Conservation (phyloP, 2,888 invertebrate species). For the Eupithecia centaureata region DNA sequence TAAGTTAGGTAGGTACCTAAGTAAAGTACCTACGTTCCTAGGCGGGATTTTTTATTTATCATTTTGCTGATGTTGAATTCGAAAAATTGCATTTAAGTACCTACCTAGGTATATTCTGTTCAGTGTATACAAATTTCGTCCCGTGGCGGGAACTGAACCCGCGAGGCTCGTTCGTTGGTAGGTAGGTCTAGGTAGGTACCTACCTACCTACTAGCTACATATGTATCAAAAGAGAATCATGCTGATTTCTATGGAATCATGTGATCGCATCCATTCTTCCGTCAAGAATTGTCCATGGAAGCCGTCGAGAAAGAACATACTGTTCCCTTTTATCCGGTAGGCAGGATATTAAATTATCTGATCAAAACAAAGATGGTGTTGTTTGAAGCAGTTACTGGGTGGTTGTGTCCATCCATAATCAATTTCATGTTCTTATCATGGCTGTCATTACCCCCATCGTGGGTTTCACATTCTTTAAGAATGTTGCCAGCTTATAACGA, state of each 20-base stretch:
- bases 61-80: too few relatives aligned
- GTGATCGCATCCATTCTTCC: too few relatives aligned
- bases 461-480: not conserved
- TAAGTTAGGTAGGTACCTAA: too few relatives aligned
- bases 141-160: not conserved
- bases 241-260: too few relatives aligned
- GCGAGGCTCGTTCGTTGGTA: not conserved
- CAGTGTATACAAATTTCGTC: not conserved
- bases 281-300: not conserved
- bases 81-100: too few relatives aligned
- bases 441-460: not conserved
- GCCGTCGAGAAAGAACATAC: not conserved
- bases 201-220: too few relatives aligned
- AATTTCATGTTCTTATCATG: slow-evolving; percentile 1
- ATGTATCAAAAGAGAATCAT: too few relatives aligned
- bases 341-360: not conserved
- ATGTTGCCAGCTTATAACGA: slow-evolving; percentile 2
- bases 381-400: not conserved
- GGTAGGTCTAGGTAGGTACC: not conserved
- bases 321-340: not conserved
- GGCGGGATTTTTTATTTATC: too few relatives aligned
- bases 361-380: not conserved
- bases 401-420: not conserved
- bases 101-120: too few relatives aligned
- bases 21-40: too few relatives aligned